Evolutionary conservation across 2,113 vertebrate species (phyloP).

Genomic region (Cairina moschata): DNA sequence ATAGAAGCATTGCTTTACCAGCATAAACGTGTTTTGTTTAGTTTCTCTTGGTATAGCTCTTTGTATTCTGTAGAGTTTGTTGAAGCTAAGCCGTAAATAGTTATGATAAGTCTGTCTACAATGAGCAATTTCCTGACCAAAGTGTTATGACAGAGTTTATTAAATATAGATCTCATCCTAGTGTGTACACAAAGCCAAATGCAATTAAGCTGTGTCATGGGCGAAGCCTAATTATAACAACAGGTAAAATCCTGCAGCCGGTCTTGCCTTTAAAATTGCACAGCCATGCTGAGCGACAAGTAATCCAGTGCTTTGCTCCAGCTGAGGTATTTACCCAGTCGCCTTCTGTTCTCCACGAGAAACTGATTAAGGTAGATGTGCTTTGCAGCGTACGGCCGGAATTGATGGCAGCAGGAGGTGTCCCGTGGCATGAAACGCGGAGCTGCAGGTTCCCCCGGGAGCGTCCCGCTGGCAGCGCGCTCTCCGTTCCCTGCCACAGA

Average conservation of each 20-base stretch:
- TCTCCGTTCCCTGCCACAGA: background rate
- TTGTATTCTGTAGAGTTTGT: background rate
- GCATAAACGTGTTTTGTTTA: background rate
- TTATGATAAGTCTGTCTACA: background rate
- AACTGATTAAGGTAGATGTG: background rate
- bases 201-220: background rate
- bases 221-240: background rate
- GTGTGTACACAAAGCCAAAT: background rate
- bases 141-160: background rate
- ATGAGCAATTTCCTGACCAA: background rate
- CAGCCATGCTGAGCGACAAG: background rate
- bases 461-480: fast-evolving
- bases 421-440: fast-evolving
- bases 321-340: conserved; percentile 4
- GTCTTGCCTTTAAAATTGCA: background rate
- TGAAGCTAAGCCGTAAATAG: background rate
- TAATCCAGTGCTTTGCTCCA: background rate
- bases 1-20: background rate
- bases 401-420: background rate
- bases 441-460: background rate
- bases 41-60: background rate
- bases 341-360: background rate
- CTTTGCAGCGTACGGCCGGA: background rate
- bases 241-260: background rate
- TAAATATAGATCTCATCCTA: background rate